phyloP scores from a whole-genome alignment of 2,113 vertebrate genomes.

The Apodemus sylvaticus region DNA sequence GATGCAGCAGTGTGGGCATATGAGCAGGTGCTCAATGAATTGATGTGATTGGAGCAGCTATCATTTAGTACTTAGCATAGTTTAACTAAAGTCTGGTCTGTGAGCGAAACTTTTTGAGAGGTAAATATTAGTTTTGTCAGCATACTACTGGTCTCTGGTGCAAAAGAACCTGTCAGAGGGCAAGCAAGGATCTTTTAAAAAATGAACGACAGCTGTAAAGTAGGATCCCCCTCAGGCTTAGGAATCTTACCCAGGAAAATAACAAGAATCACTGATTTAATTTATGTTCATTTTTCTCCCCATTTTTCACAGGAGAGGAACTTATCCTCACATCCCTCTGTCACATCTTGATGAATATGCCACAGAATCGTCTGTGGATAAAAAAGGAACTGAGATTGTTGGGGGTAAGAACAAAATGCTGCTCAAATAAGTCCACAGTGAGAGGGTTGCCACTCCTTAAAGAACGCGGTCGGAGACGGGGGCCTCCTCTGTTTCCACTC shows the following conservation, averaged over 20 bases:
- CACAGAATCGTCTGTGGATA: rapidly evolving
- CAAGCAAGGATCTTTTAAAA: not conserved
- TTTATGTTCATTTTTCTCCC: not conserved
- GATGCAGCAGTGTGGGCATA: not conserved
- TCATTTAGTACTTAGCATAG: not conserved
- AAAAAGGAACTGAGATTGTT: conserved; percentile 42
- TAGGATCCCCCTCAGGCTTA: conserved; percentile 21
- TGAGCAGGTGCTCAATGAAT: not conserved
- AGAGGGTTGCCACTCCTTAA: not conserved
- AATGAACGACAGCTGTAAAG: not conserved
- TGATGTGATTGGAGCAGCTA: not conserved
- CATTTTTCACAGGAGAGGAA: conserved; percentile 52
- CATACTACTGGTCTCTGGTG: not conserved
- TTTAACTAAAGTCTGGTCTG: not conserved
- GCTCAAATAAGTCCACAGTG: not conserved
- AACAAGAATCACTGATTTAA: not conserved
- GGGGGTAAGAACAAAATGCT: conserved; percentile 73
- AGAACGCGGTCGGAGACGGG: not conserved
- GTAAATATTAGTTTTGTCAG: not conserved
- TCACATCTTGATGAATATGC: conserved; percentile 55
- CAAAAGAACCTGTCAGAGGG: not conserved
- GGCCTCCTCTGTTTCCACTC: not conserved
- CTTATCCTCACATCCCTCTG: conserved; percentile 28
- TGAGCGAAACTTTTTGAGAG: conserved; percentile 1
- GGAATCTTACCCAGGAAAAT: not conserved